Base-by-base conservation (phyloP, 2,797 vertebrate genomes). In the Sebastolobus alascanus region DNA sequence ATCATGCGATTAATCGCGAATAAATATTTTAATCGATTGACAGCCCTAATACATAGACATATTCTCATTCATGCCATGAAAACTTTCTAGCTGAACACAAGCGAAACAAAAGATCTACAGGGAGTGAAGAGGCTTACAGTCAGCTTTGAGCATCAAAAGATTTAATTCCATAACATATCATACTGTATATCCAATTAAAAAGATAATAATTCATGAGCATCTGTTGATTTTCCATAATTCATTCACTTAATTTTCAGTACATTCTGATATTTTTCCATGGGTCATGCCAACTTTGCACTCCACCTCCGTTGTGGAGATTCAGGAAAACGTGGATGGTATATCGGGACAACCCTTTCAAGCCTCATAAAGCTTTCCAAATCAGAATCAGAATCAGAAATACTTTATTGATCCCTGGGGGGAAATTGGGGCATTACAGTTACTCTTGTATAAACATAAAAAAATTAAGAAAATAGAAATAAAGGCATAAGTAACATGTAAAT, bases 61-160 rank as follows among this genome's bases (percentile, higher is more conserved):
- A 70, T 54, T 55, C 14, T 52, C 20, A 50, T 61, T 76, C 33
- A 75, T 66, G 18, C 11, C 33, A 69, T 54, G 46, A 27, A 67
- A 10, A 60, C 1, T 11, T 31, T 38, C 3, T 11, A 10, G 33
- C 66, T 25, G 14, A 60, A 50, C 38, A 52, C 29, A 61, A 25
- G 31, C 1, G 5, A 73, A 56, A 73, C 4, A 20, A 8, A 64
- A 38, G 29, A 67, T 29, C 25, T 25, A 58, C 46, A 68, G 43
- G 11, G 2, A 67, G 18, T 5, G 4, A 52, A 43, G 22, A 31
- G n/a, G 9, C 56, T 52, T 3, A 61, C 5, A 59, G 4, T 58
- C n/a, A 9, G 7, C 50, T 63, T 12, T 68, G 18, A 16, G 2
- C 20, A 35, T 40, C n/a, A 29, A 9, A 60, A 40, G 3, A n/a